Evolutionary conservation across 2,797 vertebrate genomes (phyloP).

Genomic region (Propithecus perrieri): DNA sequence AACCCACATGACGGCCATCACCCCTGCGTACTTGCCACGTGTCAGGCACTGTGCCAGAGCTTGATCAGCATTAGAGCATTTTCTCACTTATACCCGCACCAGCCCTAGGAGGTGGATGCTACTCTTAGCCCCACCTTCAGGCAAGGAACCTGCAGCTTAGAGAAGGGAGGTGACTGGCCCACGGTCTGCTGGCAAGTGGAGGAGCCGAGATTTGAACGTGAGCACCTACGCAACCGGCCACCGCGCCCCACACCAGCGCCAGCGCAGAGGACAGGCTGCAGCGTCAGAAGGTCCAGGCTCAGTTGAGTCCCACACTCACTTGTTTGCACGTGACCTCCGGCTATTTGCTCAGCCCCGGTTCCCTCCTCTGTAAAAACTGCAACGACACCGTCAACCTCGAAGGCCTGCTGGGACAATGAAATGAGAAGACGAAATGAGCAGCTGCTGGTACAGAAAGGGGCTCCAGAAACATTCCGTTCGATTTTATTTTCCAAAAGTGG

Average conservation of each 20-base stretch:
- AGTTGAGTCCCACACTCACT: neutral
- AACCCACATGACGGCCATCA: fast-evolving
- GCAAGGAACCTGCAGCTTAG: neutral
- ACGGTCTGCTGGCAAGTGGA: too few species aligned
- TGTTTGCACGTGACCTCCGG: neutral
- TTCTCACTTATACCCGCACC: neutral
- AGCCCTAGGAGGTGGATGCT: neutral
- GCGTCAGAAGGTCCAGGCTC: neutral
- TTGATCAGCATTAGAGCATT: neutral
- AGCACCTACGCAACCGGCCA: fast-evolving
- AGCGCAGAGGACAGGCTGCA: fast-evolving
- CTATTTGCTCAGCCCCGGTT: neutral
- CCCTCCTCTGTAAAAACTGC: neutral
- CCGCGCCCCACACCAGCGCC: fast-evolving
- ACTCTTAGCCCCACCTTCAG: neutral
- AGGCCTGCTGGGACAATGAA: neutral
- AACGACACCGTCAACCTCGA: neutral
- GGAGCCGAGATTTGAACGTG: neutral
- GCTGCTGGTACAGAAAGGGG: neutral
- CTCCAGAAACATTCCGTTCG: neutral
- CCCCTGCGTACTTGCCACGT: neutral
- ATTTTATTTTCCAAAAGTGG: neutral
- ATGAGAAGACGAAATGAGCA: neutral
- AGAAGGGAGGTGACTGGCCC: neutral
- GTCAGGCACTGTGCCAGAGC: neutral